phyloP scores from a whole-genome alignment of 2,113 vertebrate genomes.

The Jaculus jaculus region DNA sequence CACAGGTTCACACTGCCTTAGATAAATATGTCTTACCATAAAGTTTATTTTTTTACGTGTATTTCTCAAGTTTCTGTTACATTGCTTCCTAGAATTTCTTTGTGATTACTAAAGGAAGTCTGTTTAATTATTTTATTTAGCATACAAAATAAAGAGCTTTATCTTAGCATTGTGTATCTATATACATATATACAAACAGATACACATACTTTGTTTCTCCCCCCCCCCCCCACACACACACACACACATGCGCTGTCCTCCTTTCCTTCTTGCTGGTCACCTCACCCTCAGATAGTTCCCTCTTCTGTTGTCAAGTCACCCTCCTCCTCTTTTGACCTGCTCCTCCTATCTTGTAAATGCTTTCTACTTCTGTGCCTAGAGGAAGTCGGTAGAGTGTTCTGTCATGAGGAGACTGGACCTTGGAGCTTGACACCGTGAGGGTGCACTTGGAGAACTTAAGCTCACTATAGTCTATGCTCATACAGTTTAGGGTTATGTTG shows the following conservation, averaged over 20 bases:
- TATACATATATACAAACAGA: not conserved
- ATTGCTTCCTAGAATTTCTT: conserved; percentile 33
- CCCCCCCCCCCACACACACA: not conserved
- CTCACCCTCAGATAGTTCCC: too few relatives aligned
- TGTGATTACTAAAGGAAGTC: not conserved
- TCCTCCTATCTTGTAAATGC: not conserved
- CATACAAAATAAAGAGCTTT: not conserved
- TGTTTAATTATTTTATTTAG: not conserved
- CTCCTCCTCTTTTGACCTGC: not conserved
- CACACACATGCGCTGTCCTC: too few relatives aligned
- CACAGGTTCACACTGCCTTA: not conserved
- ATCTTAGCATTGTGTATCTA: not conserved
- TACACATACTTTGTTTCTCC: not conserved
- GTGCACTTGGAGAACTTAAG: conserved; percentile 29
- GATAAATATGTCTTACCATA: not conserved
- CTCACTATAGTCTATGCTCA: not conserved
- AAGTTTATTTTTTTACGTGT: not conserved
- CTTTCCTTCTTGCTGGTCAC: too few relatives aligned
- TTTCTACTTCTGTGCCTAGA: not conserved
- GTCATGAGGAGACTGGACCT: not conserved
- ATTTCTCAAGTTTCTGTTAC: conserved; percentile 6
- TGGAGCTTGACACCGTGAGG: not conserved
- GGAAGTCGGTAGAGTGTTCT: not conserved
- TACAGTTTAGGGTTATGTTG: not conserved
- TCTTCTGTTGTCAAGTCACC: too few relatives aligned